These are phyloP conservation scores for Macrobrachium nipponense DNA, from an alignment of 1,140 invertebrate species.

Conservation along the genomic window DNA sequence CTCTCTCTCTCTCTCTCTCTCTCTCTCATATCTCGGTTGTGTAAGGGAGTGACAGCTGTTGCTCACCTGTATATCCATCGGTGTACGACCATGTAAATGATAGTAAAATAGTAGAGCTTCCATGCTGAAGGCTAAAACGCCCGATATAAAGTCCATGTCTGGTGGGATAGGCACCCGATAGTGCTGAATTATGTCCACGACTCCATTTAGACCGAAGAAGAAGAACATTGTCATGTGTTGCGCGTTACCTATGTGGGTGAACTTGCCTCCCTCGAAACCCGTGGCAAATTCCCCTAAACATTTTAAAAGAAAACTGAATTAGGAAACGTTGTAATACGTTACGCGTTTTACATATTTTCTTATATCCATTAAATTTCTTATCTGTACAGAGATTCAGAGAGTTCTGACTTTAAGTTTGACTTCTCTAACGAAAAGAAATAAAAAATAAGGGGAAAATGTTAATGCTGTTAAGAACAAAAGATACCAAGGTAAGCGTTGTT, in stretches of 20 bases:
- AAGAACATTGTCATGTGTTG: slow-evolving; percentile 74
- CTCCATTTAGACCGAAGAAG: slow-evolving; percentile 70
- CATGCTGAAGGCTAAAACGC: slow-evolving; percentile 68
- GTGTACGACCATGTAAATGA: slow-evolving; percentile 71
- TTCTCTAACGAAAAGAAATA: too few species aligned
- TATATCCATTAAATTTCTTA: too few species aligned
- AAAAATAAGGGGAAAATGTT: neutral
- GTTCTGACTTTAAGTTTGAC: too few species aligned
- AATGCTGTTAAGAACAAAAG: neutral
- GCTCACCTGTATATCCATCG: slow-evolving; percentile 69
- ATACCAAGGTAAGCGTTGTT: too few species aligned
- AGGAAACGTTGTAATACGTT: too few species aligned
- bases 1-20: neutral
- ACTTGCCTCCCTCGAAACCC: slow-evolving; percentile 68
- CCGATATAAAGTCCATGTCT: slow-evolving; percentile 69
- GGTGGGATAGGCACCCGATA: slow-evolving; percentile 67
- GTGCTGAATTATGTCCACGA: slow-evolving; percentile 69
- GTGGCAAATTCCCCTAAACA: slow-evolving; percentile 67
- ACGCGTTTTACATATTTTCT: too few species aligned
- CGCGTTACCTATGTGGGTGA: slow-evolving; percentile 69
- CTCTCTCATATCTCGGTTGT: too few species aligned
- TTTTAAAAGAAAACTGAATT: slow-evolving; percentile 56
- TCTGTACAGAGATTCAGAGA: too few species aligned
- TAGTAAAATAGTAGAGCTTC: slow-evolving; percentile 72
- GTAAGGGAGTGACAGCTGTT: too few species aligned